phyloP scores from a whole-genome alignment of 2,888 invertebrate species.

The Phorcus lineatus region DNA sequence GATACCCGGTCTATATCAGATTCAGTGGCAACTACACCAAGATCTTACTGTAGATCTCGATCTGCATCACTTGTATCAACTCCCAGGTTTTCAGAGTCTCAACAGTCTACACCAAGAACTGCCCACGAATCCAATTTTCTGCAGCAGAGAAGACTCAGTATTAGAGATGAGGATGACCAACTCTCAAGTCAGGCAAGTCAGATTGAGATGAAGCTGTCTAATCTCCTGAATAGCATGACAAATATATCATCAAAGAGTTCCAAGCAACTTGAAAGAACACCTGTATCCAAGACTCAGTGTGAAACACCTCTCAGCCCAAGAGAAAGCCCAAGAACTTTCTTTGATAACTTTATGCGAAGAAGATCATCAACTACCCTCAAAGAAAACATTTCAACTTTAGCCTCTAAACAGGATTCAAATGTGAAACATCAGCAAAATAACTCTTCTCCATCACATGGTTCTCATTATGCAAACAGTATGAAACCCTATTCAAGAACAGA shows the following conservation, averaged over 20 bases:
- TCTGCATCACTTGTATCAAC: too few species aligned
- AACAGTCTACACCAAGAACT: too few species aligned
- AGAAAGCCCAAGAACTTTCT: slow-evolving; percentile 13
- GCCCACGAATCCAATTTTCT: neutral
- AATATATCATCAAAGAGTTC: neutral
- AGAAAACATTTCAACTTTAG: too few species aligned
- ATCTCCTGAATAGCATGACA: slow-evolving; percentile 1
- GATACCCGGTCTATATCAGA: too few species aligned
- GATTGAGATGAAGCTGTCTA: neutral
- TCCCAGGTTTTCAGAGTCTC: too few species aligned
- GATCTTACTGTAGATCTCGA: too few species aligned
- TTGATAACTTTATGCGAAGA: slow-evolving; percentile 1
- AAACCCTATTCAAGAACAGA: too few species aligned
- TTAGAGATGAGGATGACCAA: neutral
- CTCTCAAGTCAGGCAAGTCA: neutral
- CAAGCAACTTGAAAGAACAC: neutral
- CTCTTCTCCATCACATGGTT: too few species aligned
- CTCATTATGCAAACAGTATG: too few species aligned
- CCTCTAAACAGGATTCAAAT: too few species aligned
- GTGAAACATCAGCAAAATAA: too few species aligned
- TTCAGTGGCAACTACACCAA: too few species aligned
- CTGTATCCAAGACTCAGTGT: neutral
- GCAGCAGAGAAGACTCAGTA: neutral
- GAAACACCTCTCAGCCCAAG: neutral
- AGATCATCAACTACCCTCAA: neutral